These are phyloP conservation scores for Pipra filicauda DNA, from an alignment of 2,113 vertebrate genomes.

Conservation along the genomic window DNA sequence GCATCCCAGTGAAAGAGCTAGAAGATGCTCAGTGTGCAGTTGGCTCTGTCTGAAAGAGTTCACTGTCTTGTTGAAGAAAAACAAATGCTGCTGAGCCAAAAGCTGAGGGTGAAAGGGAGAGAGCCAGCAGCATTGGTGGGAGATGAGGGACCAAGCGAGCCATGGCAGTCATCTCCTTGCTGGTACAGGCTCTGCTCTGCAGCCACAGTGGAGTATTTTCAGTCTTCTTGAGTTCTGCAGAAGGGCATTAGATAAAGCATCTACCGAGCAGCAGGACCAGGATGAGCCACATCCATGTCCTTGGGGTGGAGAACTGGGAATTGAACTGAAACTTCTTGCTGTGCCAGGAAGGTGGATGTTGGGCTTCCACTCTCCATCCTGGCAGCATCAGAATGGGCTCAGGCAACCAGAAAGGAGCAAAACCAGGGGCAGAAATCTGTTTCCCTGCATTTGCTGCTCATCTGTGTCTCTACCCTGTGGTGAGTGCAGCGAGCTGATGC, in stretches of 20 bases:
- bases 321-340: background rate
- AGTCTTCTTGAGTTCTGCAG: background rate
- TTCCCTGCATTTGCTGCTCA: background rate
- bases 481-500: background rate
- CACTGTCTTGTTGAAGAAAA: background rate
- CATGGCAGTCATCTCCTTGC: background rate
- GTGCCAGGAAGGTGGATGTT: background rate
- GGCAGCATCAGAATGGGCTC: rapidly evolving
- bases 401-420: background rate
- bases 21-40: background rate
- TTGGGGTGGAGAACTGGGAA: background rate
- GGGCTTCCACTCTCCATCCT: rapidly evolving
- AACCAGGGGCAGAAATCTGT: background rate
- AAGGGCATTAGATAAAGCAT: background rate
- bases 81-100: background rate
- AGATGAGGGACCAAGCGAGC: background rate
- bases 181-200: background rate
- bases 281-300: background rate
- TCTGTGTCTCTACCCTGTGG: background rate
- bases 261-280: background rate
- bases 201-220: background rate
- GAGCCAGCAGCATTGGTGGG: background rate
- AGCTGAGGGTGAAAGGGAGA: background rate
- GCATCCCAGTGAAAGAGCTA: background rate
- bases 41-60: background rate